Evolutionary conservation across 2,797 vertebrate genomes (phyloP).

Genomic region (Bothrops alternatus): DNA sequence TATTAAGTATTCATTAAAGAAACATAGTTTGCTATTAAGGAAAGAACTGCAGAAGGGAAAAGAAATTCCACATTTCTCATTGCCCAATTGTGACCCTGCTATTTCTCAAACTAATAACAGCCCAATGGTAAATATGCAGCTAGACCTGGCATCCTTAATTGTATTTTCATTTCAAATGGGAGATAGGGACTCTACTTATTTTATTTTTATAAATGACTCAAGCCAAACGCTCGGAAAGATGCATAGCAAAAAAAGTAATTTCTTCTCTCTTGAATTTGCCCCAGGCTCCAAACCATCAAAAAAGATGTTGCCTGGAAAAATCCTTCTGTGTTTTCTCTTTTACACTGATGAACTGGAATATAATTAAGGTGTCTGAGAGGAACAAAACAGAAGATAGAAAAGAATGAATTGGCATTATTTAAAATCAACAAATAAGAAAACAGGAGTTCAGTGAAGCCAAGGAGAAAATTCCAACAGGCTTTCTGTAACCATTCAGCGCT

Average conservation of each 20-base stretch:
- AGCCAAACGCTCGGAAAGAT: not conserved
- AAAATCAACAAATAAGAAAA: not conserved
- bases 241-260: constrained; percentile 3
- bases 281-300: not conserved
- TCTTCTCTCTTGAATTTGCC: not conserved
- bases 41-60: not conserved
- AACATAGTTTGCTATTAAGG: not conserved
- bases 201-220: not conserved
- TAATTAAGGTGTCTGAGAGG: not conserved
- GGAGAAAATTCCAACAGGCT: not conserved
- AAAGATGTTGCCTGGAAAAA: accelerated
- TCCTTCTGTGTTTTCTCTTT: not conserved
- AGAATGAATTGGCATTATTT: not conserved
- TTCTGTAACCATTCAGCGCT: not conserved
- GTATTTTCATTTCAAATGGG: constrained; percentile 12
- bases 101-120: not conserved
- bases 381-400: not conserved
- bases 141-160: not conserved
- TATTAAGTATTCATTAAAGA: not conserved
- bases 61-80: not conserved
- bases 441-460: not conserved
- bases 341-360: accelerated
- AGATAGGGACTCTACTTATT: not conserved
- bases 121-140: not conserved
- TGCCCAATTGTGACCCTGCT: not conserved